Evolutionary conservation across 2,113 vertebrate species (phyloP), one percentile per base, ranked within the genome.

Genomic region (Colistium nudipinnis): DNA sequence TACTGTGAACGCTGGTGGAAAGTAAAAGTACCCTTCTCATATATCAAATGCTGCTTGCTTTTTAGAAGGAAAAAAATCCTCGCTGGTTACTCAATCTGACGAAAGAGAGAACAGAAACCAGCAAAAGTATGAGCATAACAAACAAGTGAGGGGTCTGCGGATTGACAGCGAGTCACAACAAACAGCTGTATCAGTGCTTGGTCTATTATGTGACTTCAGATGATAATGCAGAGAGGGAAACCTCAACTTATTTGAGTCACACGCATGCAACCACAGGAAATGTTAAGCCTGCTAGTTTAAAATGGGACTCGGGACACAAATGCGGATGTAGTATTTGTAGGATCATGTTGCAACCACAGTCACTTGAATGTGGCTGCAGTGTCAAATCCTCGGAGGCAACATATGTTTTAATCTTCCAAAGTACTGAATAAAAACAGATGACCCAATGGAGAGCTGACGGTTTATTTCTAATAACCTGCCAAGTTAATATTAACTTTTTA

Each of bases 271-370:
- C 72, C 59, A 16, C 80, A 86, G 85, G 81, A 89, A 90, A 79
- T 59, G 62, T 68, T 20, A 48, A 67, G 48, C 43, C 25, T 10
- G 9, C 35, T 59, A 56, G 36, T 57, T 56, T 35, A 60, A 70
- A 79, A 86, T 27, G 36, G 67, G 70, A 75, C 68, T 47, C 43
- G 11, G 22, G 79, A 81, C 89, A 78, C 83, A 86, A 85, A 82
- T 62, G 78, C 48, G 41, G 82, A 87, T 78, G 70, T 55, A 78
- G 76, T 70, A 24, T 83, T 76, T 78, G 70, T 55, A 78, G 76
- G 69, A 24, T 83, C 78, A 66, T 43, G 66, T 71, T 83, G 78
- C 79, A 88, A 57, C 74, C 74, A 60, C 51, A 28, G 64, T 65
- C 49, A 45, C 59, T 75, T 62, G 19, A 56, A 76, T 73, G 59